A percentile compares a stretch with the other conserved stretches of the same genome.
phyloP scores from a whole-genome alignment of 2,113 vertebrate species.

The Cranoglanis bouderius region DNA sequence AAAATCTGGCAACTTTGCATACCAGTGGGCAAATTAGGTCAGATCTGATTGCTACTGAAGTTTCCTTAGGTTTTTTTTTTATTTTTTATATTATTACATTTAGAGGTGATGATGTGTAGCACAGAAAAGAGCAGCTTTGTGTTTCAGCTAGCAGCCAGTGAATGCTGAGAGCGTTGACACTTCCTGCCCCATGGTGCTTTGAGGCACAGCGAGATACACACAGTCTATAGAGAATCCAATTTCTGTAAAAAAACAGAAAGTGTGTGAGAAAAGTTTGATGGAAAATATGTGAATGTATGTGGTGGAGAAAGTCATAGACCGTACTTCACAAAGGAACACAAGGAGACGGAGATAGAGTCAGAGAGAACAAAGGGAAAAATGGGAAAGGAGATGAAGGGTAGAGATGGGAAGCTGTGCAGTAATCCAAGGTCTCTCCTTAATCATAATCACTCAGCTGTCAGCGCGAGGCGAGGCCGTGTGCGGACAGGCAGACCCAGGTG shows the following conservation, averaged over 20 bases:
- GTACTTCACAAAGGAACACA: background rate
- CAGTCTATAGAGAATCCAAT: background rate
- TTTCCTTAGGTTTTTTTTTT: background rate
- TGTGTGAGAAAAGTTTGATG: background rate
- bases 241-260: background rate
- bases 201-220: background rate
- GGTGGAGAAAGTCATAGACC: background rate
- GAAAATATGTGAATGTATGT: background rate
- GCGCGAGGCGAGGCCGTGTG: constrained; percentile 36
- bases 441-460: constrained; percentile 71
- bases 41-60: background rate
- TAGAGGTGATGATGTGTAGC: constrained; percentile 16
- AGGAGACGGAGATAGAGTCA: background rate
- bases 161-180: background rate
- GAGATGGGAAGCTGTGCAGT: constrained; percentile 40
- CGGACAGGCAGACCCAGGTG: constrained; percentile 54
- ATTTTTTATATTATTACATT: background rate
- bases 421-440: constrained; percentile 64
- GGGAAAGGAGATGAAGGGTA: background rate
- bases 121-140: constrained; percentile 9
- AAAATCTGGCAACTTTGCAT: constrained; percentile 2
- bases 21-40: constrained; percentile 15
- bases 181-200: background rate
- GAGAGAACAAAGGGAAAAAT: constrained; percentile 14
- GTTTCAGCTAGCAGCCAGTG: constrained; percentile 4